Conservation (phyloP, 2,113 vertebrate genomes). For the Anas platyrhynchos region DNA sequence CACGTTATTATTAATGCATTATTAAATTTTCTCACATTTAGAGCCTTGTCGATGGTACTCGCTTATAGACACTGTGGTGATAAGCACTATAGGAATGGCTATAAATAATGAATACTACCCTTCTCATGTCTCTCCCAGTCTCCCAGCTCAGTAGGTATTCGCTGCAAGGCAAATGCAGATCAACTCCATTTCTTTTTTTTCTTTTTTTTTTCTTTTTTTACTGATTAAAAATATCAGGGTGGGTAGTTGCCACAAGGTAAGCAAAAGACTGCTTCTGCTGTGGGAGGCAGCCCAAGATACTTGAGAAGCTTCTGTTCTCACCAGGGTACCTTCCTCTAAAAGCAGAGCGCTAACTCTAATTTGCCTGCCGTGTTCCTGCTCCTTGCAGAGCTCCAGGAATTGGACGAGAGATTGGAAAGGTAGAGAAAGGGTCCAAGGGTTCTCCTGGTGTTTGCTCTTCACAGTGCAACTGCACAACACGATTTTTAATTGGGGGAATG, state of each 20-base stretch:
- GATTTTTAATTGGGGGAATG: background rate
- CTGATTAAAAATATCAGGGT: slow-evolving; percentile 16
- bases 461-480: background rate
- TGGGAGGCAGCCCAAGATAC: slow-evolving; percentile 5
- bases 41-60: slow-evolving; percentile 16
- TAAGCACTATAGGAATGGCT: slow-evolving; percentile 28
- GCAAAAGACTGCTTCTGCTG: background rate
- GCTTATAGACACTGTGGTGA: slow-evolving; percentile 33
- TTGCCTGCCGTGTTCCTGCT: background rate
- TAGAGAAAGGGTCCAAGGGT: background rate
- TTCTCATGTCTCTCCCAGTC: background rate
- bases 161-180: slow-evolving; percentile 44
- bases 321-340: background rate
- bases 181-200: background rate
- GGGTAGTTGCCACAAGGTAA: background rate
- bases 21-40: slow-evolving; percentile 64
- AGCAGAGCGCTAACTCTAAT: background rate
- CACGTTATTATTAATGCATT: slow-evolving; percentile 64
- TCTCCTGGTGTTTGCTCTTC: background rate
- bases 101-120: slow-evolving; percentile 65
- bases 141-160: slow-evolving; percentile 16
- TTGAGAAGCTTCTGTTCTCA: slow-evolving; percentile 21
- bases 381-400: background rate
- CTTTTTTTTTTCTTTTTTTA: background rate
- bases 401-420: background rate